Evolutionary conservation across 1,140 invertebrate species (phyloP).

Genomic region (Ganaspis sp.): DNA sequence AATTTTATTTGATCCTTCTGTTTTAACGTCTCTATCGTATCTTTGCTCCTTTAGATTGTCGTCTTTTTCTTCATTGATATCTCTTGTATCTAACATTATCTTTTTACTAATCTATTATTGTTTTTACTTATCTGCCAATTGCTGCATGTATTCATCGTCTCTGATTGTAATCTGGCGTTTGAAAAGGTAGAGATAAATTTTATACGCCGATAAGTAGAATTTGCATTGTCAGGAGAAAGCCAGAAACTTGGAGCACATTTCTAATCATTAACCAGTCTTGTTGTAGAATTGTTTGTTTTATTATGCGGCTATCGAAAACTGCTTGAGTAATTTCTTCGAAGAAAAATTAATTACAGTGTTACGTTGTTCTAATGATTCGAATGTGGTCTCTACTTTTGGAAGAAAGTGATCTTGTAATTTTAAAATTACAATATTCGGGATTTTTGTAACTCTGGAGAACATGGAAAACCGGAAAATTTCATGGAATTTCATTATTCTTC

Average conservation of each 20-base stretch:
- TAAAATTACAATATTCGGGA: too few relatives aligned
- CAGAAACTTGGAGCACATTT: not conserved
- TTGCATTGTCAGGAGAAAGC: constrained; percentile 7
- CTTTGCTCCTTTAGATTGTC: too few relatives aligned
- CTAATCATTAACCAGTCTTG: constrained; percentile 3
- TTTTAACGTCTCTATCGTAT: too few relatives aligned
- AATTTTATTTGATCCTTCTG: too few relatives aligned
- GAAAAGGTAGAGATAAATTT: not conserved
- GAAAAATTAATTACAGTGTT: not conserved
- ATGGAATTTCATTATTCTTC: too few relatives aligned
- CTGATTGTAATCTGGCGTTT: constrained; percentile 2
- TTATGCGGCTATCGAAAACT: not conserved
- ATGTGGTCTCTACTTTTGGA: too few relatives aligned
- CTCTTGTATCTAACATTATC: not conserved
- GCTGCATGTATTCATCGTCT: not conserved
- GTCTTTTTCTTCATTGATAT: not conserved
- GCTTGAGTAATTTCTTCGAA: not conserved
- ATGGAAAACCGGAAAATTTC: too few relatives aligned
- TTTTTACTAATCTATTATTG: not conserved
- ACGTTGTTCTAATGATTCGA: too few relatives aligned
- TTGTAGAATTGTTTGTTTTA: not conserved
- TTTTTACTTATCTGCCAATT: not conserved
- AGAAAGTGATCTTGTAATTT: too few relatives aligned
- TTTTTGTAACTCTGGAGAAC: too few relatives aligned
- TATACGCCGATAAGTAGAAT: not conserved